These are phyloP conservation scores for Phoenicopterus ruber DNA, from an alignment of 2,113 vertebrate species.

Conservation along the genomic window DNA sequence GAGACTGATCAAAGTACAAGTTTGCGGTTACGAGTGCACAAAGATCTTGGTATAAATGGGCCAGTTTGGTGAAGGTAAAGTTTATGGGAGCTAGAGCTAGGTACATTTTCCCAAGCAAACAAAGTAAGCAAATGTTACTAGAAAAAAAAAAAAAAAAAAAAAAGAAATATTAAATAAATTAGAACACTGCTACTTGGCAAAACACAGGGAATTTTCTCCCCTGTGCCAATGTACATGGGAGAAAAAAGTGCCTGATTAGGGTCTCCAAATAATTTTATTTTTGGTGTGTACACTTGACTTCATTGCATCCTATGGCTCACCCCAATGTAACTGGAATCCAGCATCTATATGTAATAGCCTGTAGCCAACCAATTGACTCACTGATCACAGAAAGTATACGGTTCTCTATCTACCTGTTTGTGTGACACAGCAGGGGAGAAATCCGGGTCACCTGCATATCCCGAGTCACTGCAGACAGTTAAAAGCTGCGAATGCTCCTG, in stretches of 20 bases:
- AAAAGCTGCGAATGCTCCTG: background rate
- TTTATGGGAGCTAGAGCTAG: background rate
- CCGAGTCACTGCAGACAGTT: background rate
- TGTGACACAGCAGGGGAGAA: background rate
- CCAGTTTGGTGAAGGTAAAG: background rate
- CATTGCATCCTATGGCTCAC: background rate
- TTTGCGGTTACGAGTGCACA: background rate
- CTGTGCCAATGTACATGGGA: background rate
- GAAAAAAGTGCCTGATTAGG: background rate
- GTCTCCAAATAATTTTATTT: background rate
- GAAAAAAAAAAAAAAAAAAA: background rate
- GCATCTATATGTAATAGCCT: background rate
- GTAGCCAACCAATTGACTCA: background rate
- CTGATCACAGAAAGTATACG: background rate
- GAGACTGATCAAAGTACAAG: background rate
- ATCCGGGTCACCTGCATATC: slow-evolving; percentile 25
- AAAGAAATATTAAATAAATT: background rate
- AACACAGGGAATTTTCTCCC: background rate
- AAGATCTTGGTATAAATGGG: background rate
- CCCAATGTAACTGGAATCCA: background rate
- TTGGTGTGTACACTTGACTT: background rate
- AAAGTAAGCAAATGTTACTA: background rate
- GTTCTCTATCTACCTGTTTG: background rate
- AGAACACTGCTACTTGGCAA: background rate
- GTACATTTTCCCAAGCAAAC: background rate